Evolutionary conservation across 1,140 invertebrate genomes (phyloP), one percentile per base, ranked within the genome.

Genomic region (Lepidotrigona ventralis): DNA sequence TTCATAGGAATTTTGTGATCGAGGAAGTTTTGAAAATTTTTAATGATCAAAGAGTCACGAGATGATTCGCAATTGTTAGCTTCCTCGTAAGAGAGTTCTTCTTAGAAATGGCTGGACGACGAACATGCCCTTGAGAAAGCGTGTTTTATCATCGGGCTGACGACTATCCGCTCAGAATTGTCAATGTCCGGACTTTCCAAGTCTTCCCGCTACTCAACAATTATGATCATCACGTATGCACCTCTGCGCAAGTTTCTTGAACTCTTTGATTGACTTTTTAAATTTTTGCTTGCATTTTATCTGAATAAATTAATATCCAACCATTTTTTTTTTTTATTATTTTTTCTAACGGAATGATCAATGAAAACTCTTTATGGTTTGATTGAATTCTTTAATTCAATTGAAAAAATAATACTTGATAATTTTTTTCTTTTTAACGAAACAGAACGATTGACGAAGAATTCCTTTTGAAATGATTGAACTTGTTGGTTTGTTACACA

Each of bases 81-180:
- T 68, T 86, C 74, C n/a, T 71, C 12, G 60, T 39, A 12, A 33
- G 5, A 17, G 23, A 54, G n/a, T 66, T 39, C 63, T 89, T 89
- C 83, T 14, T 15, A 39, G 85, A 88, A 88, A 1, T 6, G 26
- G 12, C 26, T 17, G 21, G 19, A 29, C 54, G 23, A 58, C 33
- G 33, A 56, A 60, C 74, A 8, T 63, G 72, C 81, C 68, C 75
- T 85, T 86, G 86, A 82, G 11, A 54, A 78, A 77, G 19, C 68
- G 81, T 79, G 68, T 85, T 89, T 89, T 84, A 72, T 89, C 84
- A 84, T 86, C 77, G 29, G n/a, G 63, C 56, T 51, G 73, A 33
- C 26, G 76, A 71, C 68, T 70, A 33, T 66, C 51, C 72, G 33
- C 23, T 15, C 64, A 83, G 83, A 85, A 89, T 89, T 26, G 69